phyloP scores from a whole-genome alignment of 2,113 vertebrate genomes.

The Cochlearius cochlearius region DNA sequence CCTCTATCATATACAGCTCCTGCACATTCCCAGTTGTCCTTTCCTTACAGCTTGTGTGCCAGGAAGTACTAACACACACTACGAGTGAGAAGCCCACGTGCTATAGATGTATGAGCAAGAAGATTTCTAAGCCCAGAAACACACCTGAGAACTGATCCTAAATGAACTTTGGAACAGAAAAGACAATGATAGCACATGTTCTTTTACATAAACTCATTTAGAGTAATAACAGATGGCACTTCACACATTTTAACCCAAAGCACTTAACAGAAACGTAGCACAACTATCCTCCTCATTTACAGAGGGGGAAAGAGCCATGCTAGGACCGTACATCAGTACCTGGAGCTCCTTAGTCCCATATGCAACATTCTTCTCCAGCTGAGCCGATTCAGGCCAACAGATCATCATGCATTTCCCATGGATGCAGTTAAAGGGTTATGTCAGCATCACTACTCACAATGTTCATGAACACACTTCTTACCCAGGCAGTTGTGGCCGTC shows the following conservation, averaged over 20 bases:
- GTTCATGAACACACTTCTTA: slow-evolving; percentile 61
- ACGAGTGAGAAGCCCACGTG: not conserved
- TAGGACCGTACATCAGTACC: not conserved
- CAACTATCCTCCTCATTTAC: not conserved
- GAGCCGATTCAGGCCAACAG: not conserved
- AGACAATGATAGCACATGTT: not conserved
- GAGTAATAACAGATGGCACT: not conserved
- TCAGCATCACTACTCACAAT: not conserved
- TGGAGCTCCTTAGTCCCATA: not conserved
- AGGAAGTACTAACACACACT: not conserved
- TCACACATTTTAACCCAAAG: not conserved
- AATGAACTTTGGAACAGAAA: not conserved
- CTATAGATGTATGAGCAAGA: not conserved
- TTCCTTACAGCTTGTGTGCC: not conserved
- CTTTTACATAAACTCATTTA: not conserved
- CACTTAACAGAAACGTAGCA: not conserved
- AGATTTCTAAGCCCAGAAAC: not conserved
- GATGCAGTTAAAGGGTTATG: not conserved
- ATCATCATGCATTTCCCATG: rapidly evolving
- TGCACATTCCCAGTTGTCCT: not conserved
- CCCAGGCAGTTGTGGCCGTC: slow-evolving; percentile 98
- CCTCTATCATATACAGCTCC: not conserved
- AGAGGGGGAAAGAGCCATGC: not conserved
- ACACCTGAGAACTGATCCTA: not conserved
- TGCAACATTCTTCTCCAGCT: not conserved